Percentiles rank a stretch among this genome's conserved stretches.
These are phyloP conservation scores for Hemichromis elongatus DNA, from an alignment of 2,113 vertebrate species.

Conservation along the genomic window DNA sequence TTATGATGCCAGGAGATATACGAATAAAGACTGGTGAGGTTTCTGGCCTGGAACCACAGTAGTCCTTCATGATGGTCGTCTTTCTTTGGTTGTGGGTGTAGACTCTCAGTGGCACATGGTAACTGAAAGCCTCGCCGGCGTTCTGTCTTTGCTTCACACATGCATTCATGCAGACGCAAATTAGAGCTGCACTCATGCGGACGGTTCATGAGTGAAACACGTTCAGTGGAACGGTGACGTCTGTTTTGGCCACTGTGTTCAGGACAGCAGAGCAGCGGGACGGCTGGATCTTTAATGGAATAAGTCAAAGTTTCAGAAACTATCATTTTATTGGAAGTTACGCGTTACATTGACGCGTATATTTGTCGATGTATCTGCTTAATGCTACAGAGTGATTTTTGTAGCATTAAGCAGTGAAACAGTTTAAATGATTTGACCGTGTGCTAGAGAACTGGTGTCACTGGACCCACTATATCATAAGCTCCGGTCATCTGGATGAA, in stretches of 20 bases:
- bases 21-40: background rate
- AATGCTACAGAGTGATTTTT: too few relatives aligned
- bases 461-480: too few relatives aligned
- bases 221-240: background rate
- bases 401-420: too few relatives aligned
- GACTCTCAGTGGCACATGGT: accelerated
- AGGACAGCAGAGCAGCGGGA: background rate
- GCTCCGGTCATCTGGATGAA: background rate
- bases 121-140: accelerated
- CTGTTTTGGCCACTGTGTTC: background rate
- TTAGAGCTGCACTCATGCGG: background rate
- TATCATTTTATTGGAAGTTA: background rate
- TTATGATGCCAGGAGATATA: background rate
- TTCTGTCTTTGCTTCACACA: background rate
- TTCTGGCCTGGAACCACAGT: background rate
- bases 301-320: background rate
- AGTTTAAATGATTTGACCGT: background rate
- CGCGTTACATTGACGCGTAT: too few relatives aligned
- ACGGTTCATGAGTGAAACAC: background rate
- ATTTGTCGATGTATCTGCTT: too few relatives aligned
- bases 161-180: background rate
- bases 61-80: background rate
- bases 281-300: background rate
- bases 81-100: background rate
- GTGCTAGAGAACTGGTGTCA: too few relatives aligned